Base-by-base conservation (phyloP, 2,888 invertebrate genomes). In the Trisateles emortualis region DNA sequence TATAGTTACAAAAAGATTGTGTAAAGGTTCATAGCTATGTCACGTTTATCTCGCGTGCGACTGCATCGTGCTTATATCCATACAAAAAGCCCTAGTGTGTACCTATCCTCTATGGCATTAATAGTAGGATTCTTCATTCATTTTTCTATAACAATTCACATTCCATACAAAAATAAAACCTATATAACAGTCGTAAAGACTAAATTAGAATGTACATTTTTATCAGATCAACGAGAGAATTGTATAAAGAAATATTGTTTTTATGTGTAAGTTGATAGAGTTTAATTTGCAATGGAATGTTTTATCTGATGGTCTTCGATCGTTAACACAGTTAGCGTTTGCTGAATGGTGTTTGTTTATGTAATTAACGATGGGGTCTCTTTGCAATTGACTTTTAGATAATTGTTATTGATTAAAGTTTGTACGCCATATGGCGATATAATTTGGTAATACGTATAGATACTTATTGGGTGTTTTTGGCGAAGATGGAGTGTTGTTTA, bases 121-220 rank as follows among this genome's bases (percentile, higher is more conserved):
- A 68, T 66, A 54, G 51, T 44, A 41, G 56, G 36, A 6, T 26
- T 68, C 74, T 72, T 71, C 72, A 73, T 66, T 63, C 59, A 68
- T 62, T 59, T 32, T 56, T 60, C 53, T 52, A 57, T 36, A 40
- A 14, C 42, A 11, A 1, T 35, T 16, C 32, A 0, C 14, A 11
- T 30, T 47, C 29, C 19, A 32, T 17, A 8, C 38, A 13, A 54
- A 60, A 64, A 44, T 56, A 10, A 10, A 1, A 41, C 30, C 38
- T 68, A 41, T 42, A 3, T 17, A 2, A 9, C 2, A 38, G 6
- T 0, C 3, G 0, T 41, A 52, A 29, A 35, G 36, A 22, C 41
- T 22, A 53, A n/a, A 57, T 40, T 52, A 11, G 36, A 32, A 41
- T 52, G 39, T 17, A 43, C 14, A 16, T 24, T 46, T 35, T 35